phyloP scores from a whole-genome alignment of 2,113 vertebrate species.

The Aspidoscelis tigris region DNA sequence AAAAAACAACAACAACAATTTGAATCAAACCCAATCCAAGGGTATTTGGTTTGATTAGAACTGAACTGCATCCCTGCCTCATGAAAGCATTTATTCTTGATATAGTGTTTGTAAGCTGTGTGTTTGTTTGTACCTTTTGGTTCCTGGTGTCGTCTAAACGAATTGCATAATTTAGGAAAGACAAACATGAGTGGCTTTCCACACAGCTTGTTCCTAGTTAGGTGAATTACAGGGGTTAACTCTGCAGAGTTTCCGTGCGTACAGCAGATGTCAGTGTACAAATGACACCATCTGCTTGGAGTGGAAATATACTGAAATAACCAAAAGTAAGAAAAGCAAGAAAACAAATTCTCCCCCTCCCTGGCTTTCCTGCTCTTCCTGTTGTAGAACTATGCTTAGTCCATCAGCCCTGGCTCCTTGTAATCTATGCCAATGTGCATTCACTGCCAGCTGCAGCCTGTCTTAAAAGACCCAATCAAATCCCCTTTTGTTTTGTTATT shows the following conservation, averaged over 20 bases:
- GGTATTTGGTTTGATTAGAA: too few species aligned
- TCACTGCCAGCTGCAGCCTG: slow-evolving; percentile 31
- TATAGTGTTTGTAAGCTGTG: too few species aligned
- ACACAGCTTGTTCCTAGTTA: background rate
- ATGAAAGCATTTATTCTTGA: too few species aligned
- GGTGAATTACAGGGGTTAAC: background rate
- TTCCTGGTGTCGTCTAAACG: background rate
- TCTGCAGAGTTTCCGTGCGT: fast-evolving
- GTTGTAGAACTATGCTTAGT: slow-evolving; percentile 12
- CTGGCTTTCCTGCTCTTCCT: background rate
- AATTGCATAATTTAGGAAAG: background rate
- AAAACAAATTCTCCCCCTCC: background rate
- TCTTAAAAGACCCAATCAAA: slow-evolving; percentile 33
- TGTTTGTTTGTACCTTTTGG: too few species aligned
- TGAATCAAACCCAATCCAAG: too few species aligned
- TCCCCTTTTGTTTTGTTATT: slow-evolving; percentile 42
- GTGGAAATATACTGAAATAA: background rate
- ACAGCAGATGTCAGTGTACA: background rate
- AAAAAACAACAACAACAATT: too few species aligned
- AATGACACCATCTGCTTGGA: background rate
- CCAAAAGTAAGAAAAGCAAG: background rate
- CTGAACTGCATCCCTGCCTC: too few species aligned
- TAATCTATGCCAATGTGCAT: slow-evolving; percentile 9
- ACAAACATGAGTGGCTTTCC: background rate
- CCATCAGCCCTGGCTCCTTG: slow-evolving; percentile 20